A percentile compares a stretch with the other conserved stretches of the same genome.
Evolutionary conservation across 2,888 invertebrate species (phyloP).

Genomic region (Phytoseiulus persimilis): DNA sequence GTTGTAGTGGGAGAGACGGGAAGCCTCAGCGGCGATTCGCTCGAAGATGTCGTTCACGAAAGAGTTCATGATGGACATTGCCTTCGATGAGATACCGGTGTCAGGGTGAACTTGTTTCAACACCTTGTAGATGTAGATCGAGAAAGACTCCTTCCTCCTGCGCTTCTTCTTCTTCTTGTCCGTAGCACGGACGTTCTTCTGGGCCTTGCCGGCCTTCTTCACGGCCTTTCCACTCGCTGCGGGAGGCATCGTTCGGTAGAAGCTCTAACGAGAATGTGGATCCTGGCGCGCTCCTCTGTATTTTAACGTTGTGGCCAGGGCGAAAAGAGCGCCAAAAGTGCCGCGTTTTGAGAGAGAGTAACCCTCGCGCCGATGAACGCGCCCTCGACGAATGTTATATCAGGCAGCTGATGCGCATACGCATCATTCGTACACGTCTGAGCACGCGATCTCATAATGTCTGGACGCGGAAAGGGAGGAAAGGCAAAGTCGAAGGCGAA

Average conservation of each 20-base stretch:
- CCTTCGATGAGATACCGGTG: conserved; percentile 51
- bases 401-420: no score
- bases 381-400: no score
- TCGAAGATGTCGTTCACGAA: conserved; percentile 68
- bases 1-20: conserved; percentile 59
- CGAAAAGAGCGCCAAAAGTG: neutral
- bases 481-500: conserved; percentile 54
- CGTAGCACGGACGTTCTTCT: conserved; percentile 56
- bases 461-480: conserved; percentile 53
- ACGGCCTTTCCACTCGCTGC: conserved; percentile 47
- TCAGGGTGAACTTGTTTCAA: conserved; percentile 51
- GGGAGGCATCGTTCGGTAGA: conserved; percentile 45
- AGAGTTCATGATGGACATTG: conserved; percentile 61
- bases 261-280: neutral
- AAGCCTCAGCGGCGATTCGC: conserved; percentile 61
- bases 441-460: conserved; percentile 47
- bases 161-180: conserved; percentile 57
- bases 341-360: neutral
- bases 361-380: no score
- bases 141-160: conserved; percentile 48
- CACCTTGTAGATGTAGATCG: conserved; percentile 51
- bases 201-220: conserved; percentile 54
- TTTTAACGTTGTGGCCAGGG: neutral
- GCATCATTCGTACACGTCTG: no score
- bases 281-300: neutral